phyloP scores from a whole-genome alignment of 2,888 invertebrate species.

The Tetranychus piercei region DNA sequence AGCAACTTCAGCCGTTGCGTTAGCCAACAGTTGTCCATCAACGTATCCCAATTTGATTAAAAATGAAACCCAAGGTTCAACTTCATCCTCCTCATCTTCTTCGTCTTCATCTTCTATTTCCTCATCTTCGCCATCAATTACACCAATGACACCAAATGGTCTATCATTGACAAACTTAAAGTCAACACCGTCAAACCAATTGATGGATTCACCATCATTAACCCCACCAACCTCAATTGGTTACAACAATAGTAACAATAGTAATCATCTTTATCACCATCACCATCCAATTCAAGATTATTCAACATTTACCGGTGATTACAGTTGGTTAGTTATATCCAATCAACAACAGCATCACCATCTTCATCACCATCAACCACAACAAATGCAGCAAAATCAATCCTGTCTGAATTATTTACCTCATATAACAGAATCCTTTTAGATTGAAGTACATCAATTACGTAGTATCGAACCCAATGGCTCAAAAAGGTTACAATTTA shows the following conservation, averaged over 20 bases:
- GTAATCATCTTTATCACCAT: background rate
- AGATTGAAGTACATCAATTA: background rate
- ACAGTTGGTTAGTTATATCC: background rate
- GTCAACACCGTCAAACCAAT: background rate
- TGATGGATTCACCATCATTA: background rate
- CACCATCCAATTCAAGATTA: background rate
- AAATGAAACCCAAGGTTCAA: background rate
- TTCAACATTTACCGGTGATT: background rate
- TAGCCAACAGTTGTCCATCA: background rate
- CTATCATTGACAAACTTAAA: background rate
- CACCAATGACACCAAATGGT: background rate
- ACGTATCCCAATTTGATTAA: background rate
- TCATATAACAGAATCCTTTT: background rate
- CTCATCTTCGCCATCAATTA: background rate
- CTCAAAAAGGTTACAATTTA: background rate
- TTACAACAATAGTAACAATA: background rate
- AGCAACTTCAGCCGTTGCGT: background rate
- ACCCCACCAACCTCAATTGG: background rate
- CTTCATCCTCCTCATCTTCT: background rate
- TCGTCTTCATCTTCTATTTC: background rate
- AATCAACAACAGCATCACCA: background rate
- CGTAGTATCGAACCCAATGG: background rate
- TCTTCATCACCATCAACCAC: background rate
- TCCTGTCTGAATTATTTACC: background rate
- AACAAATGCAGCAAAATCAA: background rate